These are phyloP conservation scores for Sphinx pinastri DNA, from an alignment of 2,888 invertebrate species.

Conservation along the genomic window DNA sequence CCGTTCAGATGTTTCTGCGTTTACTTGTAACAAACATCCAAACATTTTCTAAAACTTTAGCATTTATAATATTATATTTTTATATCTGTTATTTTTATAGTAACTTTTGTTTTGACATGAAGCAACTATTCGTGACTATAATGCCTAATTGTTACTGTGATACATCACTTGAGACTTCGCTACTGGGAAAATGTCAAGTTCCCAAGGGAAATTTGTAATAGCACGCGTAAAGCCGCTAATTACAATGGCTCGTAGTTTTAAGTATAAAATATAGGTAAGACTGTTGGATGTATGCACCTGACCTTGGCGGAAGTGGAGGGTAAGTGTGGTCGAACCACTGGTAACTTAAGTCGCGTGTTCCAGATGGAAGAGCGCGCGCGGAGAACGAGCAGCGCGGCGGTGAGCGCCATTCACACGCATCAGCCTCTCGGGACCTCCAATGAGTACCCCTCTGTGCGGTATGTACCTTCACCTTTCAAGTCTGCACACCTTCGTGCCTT, in stretches of 20 bases:
- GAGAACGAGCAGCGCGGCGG: conserved; percentile 68
- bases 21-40: too few relatives aligned
- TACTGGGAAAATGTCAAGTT: conserved; percentile 13
- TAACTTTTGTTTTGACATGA: too few relatives aligned
- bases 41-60: too few relatives aligned
- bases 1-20: too few relatives aligned
- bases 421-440: conserved; percentile 59
- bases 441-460: conserved; percentile 66
- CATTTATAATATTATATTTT: too few relatives aligned
- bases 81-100: too few relatives aligned
- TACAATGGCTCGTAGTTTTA: conserved; percentile 10
- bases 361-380: conserved; percentile 77
- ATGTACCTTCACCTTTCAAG: conserved; percentile 44
- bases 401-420: conserved; percentile 73
- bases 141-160: neutral
- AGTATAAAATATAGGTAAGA: neutral
- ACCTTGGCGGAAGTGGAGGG: conserved; percentile 26
- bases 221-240: too few relatives aligned
- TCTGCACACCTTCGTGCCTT: neutral
- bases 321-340: conserved; percentile 32
- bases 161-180: neutral
- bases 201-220: conserved; percentile 6
- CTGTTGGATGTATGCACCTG: conserved; percentile 1
- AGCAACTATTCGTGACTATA: neutral
- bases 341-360: conserved; percentile 67